phyloP scores from a whole-genome alignment of 2,888 invertebrate genomes.

The Cecidostiba fungosa region DNA sequence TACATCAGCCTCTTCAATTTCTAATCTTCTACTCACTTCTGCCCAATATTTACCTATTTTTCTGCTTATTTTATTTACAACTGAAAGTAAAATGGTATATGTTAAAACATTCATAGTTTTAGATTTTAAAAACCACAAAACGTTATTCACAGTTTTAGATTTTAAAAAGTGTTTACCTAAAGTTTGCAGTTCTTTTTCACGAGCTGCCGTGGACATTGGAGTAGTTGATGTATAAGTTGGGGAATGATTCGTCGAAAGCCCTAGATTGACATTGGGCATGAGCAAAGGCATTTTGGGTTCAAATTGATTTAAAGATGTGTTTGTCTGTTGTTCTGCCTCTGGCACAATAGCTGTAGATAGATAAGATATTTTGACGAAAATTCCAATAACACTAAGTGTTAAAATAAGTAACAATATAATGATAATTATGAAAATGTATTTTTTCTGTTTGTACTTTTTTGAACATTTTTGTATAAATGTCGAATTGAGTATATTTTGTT shows the following conservation, averaged over 20 bases:
- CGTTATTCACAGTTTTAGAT: no score
- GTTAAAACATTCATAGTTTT: neutral
- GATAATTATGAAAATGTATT: slow-evolving; percentile 10
- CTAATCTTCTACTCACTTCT: slow-evolving; percentile 73
- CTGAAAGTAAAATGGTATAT: slow-evolving; percentile 66
- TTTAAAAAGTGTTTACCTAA: slow-evolving; percentile 57
- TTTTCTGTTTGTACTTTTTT: slow-evolving; percentile 2
- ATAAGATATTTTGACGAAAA: slow-evolving; percentile 31
- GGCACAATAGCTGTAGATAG: slow-evolving; percentile 55
- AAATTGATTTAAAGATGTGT: neutral
- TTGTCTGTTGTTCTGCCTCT: neutral
- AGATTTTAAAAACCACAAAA: no score
- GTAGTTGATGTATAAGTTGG: slow-evolving; percentile 6
- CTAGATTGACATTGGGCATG: slow-evolving; percentile 10
- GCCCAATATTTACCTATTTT: slow-evolving; percentile 74
- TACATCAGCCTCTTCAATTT: slow-evolving; percentile 72
- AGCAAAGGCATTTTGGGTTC: slow-evolving; percentile 13
- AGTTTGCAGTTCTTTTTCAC: slow-evolving; percentile 46
- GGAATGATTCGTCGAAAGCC: slow-evolving; percentile 3
- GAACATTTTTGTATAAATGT: neutral
- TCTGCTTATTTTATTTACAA: slow-evolving; percentile 69
- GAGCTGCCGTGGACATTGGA: neutral
- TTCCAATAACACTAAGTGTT: slow-evolving; percentile 22
- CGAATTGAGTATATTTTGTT: slow-evolving; percentile 16
- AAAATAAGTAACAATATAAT: slow-evolving; percentile 16